Base-by-base conservation (phyloP, 2,797 vertebrate genomes). In the Bradypodion pumilum region DNA sequence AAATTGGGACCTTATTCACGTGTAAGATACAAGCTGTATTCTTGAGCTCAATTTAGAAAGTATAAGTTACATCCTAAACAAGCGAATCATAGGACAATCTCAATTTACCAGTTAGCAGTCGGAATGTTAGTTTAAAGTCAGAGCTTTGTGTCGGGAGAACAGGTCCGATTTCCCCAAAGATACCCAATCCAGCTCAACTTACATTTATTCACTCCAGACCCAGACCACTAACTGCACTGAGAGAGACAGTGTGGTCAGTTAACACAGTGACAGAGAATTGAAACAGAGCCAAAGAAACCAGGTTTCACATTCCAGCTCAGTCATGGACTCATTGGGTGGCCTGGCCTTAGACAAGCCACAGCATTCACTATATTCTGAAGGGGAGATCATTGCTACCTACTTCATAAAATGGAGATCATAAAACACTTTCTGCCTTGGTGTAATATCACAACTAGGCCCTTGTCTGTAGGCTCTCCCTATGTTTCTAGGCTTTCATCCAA, bases 311-410 rank as follows among this genome's bases (percentile, higher is more conserved):
- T 77, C 65, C 74, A 81, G 49, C 32, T 46, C 40, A 70, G 40
- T 65, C 66, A 59, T 60, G 25, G 65, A 70, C 78, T 81, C 56
- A 27, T 12, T 85, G 84, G 79, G 84, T 81, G 84, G 84, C 84
- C 69, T 70, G 37, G 69, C 40, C 79, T 81, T n/a, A 81, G 32
- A 81, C 84, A 77, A 81, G 32, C 32, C 35, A 7, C 79, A 62
- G 44, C 63, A 63, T 85, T 85, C 79, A 85, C 49, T 56, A 23
- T 25, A 27, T 76, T 77, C 70, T 70, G 37, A 72, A 85, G 65
- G 44, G 25, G 65, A 32, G 27, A 85, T 85, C 76, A 81, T 77
- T 77, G 66, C 32, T 63, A 70, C 79, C 56, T 81, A 40, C 83
- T 35, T 85, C 62, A 59, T 79, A 80, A 74, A 77, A 74, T 59